Conservation (phyloP, 1,140 invertebrate genomes). For the Dendrolimus punctatus region DNA sequence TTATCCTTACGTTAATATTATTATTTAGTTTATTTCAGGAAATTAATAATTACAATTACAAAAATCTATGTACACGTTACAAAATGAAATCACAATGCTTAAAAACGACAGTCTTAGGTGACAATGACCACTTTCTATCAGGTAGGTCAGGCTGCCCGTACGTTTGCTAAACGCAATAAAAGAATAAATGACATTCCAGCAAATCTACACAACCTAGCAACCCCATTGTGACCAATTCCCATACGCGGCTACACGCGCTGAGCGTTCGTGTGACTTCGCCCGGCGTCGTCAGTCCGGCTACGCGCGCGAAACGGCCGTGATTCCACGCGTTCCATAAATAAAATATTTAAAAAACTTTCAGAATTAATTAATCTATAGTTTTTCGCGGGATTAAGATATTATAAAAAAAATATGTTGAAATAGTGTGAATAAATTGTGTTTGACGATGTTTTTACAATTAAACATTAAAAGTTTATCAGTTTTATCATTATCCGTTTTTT, state of each 20-base stretch:
- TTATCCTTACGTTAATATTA: no score
- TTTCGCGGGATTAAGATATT: slow-evolving; percentile 9
- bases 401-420: slow-evolving; percentile 8
- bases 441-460: slow-evolving; percentile 48
- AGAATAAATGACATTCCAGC: background rate
- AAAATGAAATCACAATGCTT: no score
- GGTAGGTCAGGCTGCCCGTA: no score
- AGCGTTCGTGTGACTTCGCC: slow-evolving; percentile 7
- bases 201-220: slow-evolving; percentile 5
- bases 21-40: no score
- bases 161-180: no score
- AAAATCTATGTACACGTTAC: no score
- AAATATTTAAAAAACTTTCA: slow-evolving; percentile 19
- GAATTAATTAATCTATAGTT: slow-evolving; percentile 16
- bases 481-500: slow-evolving; percentile 34
- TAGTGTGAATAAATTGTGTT: slow-evolving; percentile 19
- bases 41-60: no score
- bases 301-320: slow-evolving; percentile 42
- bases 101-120: no score
- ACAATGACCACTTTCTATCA: no score
- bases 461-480: slow-evolving; percentile 56
- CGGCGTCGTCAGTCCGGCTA: slow-evolving; percentile 45
- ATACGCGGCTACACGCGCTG: slow-evolving; percentile 12
- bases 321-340: slow-evolving; percentile 21
- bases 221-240: slow-evolving; percentile 23